Evolutionary conservation across 2,113 vertebrate genomes (phyloP).

Genomic region (Heloderma charlesbogerti): DNA sequence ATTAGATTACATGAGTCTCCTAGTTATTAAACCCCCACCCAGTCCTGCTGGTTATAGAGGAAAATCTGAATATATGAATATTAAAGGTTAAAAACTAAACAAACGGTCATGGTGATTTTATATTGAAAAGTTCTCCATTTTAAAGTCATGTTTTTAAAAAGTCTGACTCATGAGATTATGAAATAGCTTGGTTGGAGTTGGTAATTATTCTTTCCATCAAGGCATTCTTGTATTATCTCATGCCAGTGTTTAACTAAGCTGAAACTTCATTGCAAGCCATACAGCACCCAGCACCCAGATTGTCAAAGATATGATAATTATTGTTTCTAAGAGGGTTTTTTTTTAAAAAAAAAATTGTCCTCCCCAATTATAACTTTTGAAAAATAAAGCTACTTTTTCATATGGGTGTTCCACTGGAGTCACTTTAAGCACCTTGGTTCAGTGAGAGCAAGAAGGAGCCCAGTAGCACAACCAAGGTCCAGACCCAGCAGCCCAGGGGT

Average conservation of each 20-base stretch:
- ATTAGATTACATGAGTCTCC: not conserved
- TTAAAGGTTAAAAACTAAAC: not conserved
- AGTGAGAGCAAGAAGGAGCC: not conserved
- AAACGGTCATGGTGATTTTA: not conserved
- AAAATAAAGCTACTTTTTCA: not conserved
- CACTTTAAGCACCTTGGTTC: not conserved
- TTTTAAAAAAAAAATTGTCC: too few relatives aligned
- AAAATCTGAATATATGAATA: conserved; percentile 12
- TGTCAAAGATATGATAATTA: not conserved
- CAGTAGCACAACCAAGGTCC: not conserved
- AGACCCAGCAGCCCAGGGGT: not conserved
- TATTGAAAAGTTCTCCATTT: conserved; percentile 4
- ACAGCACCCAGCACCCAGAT: not conserved
- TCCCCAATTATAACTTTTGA: not conserved
- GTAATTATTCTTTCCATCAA: not conserved
- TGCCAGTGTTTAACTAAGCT: conserved; percentile 11
- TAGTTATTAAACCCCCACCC: not conserved
- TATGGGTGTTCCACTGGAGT: not conserved
- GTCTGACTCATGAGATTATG: not conserved
- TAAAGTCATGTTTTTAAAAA: not conserved
- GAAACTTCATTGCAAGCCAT: not conserved
- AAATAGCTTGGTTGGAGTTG: not conserved
- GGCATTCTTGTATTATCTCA: not conserved
- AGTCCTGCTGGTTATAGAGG: not conserved
- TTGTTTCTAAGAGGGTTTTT: conserved; percentile 32